Percentiles rank a stretch among this genome's conserved stretches.
These are phyloP conservation scores for Grammomys surdaster DNA, from an alignment of 2,113 vertebrate species.

Conservation along the genomic window DNA sequence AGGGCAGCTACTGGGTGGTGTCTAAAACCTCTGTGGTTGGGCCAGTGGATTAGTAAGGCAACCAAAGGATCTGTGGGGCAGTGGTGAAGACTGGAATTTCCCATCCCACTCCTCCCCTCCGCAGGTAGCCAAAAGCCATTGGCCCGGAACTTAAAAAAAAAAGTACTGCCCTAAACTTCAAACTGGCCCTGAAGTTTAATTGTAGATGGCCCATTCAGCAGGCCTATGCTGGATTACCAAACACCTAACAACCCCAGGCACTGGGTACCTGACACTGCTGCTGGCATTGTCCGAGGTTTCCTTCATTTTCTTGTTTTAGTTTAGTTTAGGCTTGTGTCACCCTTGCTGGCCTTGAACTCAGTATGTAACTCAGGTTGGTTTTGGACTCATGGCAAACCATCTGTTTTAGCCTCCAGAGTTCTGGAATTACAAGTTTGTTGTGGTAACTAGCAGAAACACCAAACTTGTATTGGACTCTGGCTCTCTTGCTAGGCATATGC, in stretches of 20 bases:
- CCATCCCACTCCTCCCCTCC: not conserved
- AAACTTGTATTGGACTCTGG: not conserved
- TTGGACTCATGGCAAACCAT: not conserved
- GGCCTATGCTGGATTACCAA: not conserved
- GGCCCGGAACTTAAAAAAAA: not conserved
- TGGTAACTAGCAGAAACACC: too few relatives aligned
- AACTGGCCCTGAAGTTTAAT: not conserved
- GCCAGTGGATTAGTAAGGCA: not conserved
- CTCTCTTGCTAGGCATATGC: not conserved
- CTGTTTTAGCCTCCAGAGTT: not conserved
- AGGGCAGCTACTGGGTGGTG: not conserved
- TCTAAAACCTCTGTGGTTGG: not conserved
- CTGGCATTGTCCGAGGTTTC: not conserved
- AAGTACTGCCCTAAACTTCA: not conserved
- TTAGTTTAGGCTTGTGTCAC: not conserved
- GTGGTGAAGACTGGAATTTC: not conserved
- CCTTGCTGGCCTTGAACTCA: not conserved
- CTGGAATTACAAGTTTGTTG: not conserved
- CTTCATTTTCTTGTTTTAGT: not conserved
- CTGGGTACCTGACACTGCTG: not conserved
- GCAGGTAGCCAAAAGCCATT: not conserved
- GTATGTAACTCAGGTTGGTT: not conserved
- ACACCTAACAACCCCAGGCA: not conserved
- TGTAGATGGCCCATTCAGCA: rapidly evolving
- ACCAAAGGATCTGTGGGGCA: not conserved